Evolutionary conservation across 2,888 invertebrate genomes (phyloP), one percentile per base, ranked within the genome.

Genomic region (Criorhina ranunculi): DNA sequence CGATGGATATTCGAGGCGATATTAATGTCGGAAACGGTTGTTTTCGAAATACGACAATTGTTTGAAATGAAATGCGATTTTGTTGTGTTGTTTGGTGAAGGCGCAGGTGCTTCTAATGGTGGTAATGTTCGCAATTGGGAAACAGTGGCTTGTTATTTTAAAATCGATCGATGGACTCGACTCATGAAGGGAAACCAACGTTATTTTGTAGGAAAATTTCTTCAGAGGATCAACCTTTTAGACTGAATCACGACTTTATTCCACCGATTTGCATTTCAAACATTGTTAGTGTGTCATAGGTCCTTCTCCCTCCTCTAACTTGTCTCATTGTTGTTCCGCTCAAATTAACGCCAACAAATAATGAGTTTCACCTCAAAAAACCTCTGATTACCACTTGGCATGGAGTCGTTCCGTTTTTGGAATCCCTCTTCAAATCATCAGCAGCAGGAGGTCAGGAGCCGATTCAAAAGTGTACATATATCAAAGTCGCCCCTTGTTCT

Each of bases 301-400:
- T 31, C 44, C 7, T 17, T 9, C 29, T 29, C 29, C 42, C 15
- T 17, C 55, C n/a, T n/a, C n/a, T n/a, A n/a, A n/a, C n/a, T n/a
- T n/a, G n/a, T 15, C n/a, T 40, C 62, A 55, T 42, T 57, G 59
- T 67, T 60, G 67, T 67, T 83, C 82, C 55, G 55, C 67, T 67
- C 82, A 78, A 73, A 83, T 83, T 83, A 83, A 55, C 82, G 82
- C 82, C 78, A 53, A 19, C 31, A 17, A 77, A 77, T 72, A 72
- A 72, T 72, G 46, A 77, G 64, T 59, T 62, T 77, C 77, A 82
- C 77, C 51, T 77, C 59, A 62, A 29, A 62, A 29, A 78, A 66
- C 53, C 70, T 49, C 51, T 64, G 75, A 76, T 81, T 76, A 62
- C 55, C 62, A 42, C 81, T 64, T 59, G 57, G 62, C 64, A 51